Base-by-base conservation (phyloP, 2,797 vertebrate species). In the Myotis pilosus region DNA sequence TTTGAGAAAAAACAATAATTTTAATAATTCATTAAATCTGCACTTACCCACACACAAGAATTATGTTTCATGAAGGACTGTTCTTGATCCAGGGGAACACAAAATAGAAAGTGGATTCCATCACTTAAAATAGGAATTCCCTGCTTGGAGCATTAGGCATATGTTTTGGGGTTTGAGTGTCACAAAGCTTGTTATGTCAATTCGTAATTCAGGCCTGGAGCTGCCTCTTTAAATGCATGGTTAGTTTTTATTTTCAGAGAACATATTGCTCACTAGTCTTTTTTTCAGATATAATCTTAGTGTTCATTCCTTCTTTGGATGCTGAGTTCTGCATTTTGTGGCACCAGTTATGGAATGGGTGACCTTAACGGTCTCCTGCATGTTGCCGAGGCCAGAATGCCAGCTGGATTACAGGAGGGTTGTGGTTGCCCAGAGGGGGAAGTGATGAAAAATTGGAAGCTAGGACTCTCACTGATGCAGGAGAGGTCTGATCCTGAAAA, bases 201-300 rank as follows among this genome's bases (percentile, higher is more conserved):
- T 79, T 60, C 8, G 2, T 57, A 91, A 81, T 51, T 93, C 62
- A 87, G 75, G 55, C 33, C 76, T 89, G 36, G 47, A 84, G 19
- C 16, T 76, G 69, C 33, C n/a, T 94, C 69, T 94, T 92, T 76
- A 91, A 94, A 87, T 89, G 68, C 23, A 13, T 2, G 17, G 25
- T 19, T 82, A 79, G n/a, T 78, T 20, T 89, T 81, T 84, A 76
- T 83, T 89, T 89, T 96, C 64, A 93, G 78, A 74, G 15, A 91
- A 33, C 62, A 68, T 87, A 80, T 78, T 91, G 44, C 51, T 87
- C 19, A 41, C 86, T 92, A 51, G 25, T 64, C 44, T 80, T 94
- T 87, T 57, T 57, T 91, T 84, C 71, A 84, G 81, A 20, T 94
- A 60, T 36, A 87, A 64, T 51, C 9, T 84, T 76, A 64, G 36